Conservation (phyloP, 2,113 vertebrate species). For the Eolophus roseicapilla region DNA sequence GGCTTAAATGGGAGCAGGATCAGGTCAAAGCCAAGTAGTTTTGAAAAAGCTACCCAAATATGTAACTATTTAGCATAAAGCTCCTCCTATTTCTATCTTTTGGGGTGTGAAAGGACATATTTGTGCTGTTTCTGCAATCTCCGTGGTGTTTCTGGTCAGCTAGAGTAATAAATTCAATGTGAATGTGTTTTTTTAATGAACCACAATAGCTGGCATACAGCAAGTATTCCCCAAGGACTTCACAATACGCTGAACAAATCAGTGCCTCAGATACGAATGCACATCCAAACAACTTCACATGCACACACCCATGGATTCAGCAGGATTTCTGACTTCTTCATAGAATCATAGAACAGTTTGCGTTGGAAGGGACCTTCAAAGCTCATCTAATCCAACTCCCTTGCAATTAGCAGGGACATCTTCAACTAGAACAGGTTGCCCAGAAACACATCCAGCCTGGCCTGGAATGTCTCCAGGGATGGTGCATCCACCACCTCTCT, state of each 20-base stretch:
- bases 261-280: background rate
- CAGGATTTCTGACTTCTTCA: background rate
- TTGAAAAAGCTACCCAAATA: background rate
- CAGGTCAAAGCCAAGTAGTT: background rate
- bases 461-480: background rate
- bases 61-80: background rate
- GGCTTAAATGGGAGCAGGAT: background rate
- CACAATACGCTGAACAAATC: background rate
- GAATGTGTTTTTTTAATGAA: background rate
- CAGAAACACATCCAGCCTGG: background rate
- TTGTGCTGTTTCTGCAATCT: slow-evolving; percentile 20
- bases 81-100: background rate
- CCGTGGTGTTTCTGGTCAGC: slow-evolving; percentile 14
- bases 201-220: background rate
- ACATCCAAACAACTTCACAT: background rate
- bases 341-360: background rate
- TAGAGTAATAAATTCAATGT: background rate
- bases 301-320: background rate
- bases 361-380: background rate
- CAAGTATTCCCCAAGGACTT: background rate
- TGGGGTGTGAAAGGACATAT: background rate
- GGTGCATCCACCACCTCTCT: background rate
- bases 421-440: background rate
- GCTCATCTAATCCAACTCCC: background rate
- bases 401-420: background rate